These are phyloP conservation scores for Platyrinchus mystaceus DNA, from an alignment of 2,797 vertebrate species.

Conservation along the genomic window DNA sequence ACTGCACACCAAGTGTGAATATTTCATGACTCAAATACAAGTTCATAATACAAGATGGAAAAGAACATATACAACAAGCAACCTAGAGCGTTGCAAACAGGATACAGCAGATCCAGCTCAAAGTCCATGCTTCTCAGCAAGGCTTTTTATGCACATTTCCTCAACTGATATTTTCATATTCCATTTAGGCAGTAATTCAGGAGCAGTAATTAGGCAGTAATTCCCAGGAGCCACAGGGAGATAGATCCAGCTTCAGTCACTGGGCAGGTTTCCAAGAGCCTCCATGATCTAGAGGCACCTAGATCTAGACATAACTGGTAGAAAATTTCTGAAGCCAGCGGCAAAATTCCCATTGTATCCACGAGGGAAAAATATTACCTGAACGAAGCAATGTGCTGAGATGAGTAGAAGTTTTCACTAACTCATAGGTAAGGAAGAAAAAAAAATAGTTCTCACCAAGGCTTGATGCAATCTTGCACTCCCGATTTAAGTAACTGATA, in stretches of 20 bases:
- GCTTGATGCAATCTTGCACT: not conserved
- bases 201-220: not conserved
- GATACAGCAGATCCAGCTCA: not conserved
- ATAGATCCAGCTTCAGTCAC: not conserved
- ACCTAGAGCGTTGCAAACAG: not conserved
- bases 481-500: not conserved
- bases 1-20: not conserved
- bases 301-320: not conserved
- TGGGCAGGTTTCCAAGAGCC: not conserved
- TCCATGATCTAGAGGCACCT: not conserved
- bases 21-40: not conserved
- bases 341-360: not conserved
- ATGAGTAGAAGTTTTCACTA: not conserved
- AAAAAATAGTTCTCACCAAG: not conserved
- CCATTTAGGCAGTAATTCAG: not conserved
- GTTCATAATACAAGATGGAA: not conserved
- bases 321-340: not conserved
- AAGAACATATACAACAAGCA: not conserved
- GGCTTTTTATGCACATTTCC: not conserved
- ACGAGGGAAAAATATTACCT: not conserved
- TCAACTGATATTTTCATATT: not conserved
- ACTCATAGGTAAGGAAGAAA: not conserved
- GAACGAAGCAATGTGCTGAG: not conserved
- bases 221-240: not conserved
- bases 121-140: not conserved